A percentile compares a stretch with the other conserved stretches of the same genome.
Conservation (phyloP, 2,888 invertebrate genomes). For the Rotaria macrura region DNA sequence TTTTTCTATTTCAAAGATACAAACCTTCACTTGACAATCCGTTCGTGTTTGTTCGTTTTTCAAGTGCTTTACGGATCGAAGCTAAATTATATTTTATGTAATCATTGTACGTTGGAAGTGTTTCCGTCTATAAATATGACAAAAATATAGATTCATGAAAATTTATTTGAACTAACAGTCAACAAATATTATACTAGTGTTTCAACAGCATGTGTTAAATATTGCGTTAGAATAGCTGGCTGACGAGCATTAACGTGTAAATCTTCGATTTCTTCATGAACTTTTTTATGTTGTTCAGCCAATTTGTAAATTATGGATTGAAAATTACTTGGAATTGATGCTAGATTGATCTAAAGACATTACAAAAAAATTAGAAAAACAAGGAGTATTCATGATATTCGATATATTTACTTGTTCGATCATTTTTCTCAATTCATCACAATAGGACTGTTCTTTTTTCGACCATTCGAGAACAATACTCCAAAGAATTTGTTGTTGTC, state of each 20-base stretch:
- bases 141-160: not conserved
- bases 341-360: not conserved
- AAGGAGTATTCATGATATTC: too few relatives aligned
- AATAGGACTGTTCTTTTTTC: constrained; percentile 1
- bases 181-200: not conserved
- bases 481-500: not conserved
- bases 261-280: not conserved
- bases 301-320: not conserved
- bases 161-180: not conserved
- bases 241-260: not conserved
- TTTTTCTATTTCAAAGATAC: not conserved
- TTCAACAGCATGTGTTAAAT: not conserved
- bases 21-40: not conserved
- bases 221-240: not conserved
- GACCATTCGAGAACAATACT: constrained; percentile 2
- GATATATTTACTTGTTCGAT: not conserved
- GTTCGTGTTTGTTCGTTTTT: not conserved
- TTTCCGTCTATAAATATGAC: not conserved
- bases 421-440: not conserved
- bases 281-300: not conserved
- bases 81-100: not conserved
- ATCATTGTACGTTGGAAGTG: not conserved
- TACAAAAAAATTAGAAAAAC: not conserved
- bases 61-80: not conserved
- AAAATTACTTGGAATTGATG: not conserved